Evolutionary conservation across 2,888 invertebrate genomes (phyloP).

Genomic region (Adela reaumurella): DNA sequence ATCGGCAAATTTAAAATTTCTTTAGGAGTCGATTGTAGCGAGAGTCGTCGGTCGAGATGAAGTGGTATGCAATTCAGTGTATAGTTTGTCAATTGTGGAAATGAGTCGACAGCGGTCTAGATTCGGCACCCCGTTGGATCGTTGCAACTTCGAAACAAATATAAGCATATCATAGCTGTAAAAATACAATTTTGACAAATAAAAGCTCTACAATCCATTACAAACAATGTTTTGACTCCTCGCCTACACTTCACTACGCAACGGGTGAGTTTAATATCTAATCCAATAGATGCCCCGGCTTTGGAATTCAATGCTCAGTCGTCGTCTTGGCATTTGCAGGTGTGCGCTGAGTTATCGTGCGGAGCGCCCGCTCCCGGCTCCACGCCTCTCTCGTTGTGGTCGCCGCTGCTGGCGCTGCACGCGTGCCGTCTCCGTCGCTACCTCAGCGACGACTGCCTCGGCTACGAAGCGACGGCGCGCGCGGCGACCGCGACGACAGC

Average conservation of each 20-base stretch:
- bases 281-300: too few species aligned
- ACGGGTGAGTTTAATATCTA: too few species aligned
- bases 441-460: slow-evolving; percentile 50
- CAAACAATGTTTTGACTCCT: slow-evolving; percentile 28
- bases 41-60: not conserved
- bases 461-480: slow-evolving; percentile 34
- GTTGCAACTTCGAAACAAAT: slow-evolving; percentile 61
- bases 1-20: not conserved
- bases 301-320: too few species aligned
- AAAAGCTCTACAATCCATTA: slow-evolving; percentile 66
- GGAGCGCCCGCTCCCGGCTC: slow-evolving; percentile 32
- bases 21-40: not conserved
- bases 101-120: slow-evolving; percentile 32
- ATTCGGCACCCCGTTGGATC: slow-evolving; percentile 8
- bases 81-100: slow-evolving; percentile 49
- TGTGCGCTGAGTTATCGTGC: slow-evolving; percentile 46
- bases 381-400: slow-evolving; percentile 43
- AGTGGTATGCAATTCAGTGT: slow-evolving; percentile 24
- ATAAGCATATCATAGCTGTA: slow-evolving; percentile 93
- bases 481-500: slow-evolving; percentile 33
- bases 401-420: slow-evolving; percentile 44
- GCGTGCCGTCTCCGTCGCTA: slow-evolving; percentile 47
- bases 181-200: slow-evolving; percentile 80
- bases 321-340: slow-evolving; percentile 24
- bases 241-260: too few species aligned